Percentiles rank a stretch among this genome's conserved stretches.
These are phyloP conservation scores for Whitmania pigra DNA, from an alignment of 1,140 invertebrate genomes.

Conservation along the genomic window DNA sequence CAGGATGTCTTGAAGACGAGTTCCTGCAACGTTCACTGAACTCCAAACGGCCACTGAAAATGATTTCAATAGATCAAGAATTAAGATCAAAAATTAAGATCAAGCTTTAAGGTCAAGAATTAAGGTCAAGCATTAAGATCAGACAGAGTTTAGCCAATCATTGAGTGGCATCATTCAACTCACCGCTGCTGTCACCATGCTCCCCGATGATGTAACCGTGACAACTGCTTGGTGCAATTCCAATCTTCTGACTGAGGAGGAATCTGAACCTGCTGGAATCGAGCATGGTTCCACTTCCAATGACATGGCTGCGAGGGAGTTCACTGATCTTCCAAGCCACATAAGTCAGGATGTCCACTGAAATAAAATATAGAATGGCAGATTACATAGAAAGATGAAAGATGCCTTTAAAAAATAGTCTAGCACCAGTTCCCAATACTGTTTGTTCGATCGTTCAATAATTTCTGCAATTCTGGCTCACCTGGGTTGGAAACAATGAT, in stretches of 20 bases:
- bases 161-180: slow-evolving; percentile 24
- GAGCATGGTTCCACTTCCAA: slow-evolving; percentile 79
- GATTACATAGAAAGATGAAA: too few species aligned
- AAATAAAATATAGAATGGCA: too few species aligned
- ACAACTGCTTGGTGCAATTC: slow-evolving; percentile 63
- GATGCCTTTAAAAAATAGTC: too few species aligned
- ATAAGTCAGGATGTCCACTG: slow-evolving; percentile 73
- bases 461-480: slow-evolving; percentile 27
- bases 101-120: too few species aligned
- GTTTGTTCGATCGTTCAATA: too few species aligned
- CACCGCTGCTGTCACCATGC: slow-evolving; percentile 66
- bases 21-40: slow-evolving; percentile 78
- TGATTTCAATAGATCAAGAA: too few species aligned
- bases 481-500: slow-evolving; percentile 76
- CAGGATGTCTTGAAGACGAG: slow-evolving; percentile 63
- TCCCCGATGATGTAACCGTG: slow-evolving; percentile 81
- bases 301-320: slow-evolving; percentile 66
- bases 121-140: too few species aligned
- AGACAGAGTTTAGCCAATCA: too few species aligned
- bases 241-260: slow-evolving; percentile 66
- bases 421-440: too few species aligned
- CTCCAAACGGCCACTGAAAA: slow-evolving; percentile 75
- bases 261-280: slow-evolving; percentile 81
- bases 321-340: slow-evolving; percentile 82
- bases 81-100: too few species aligned